A percentile compares a stretch with the other conserved stretches of the same genome.
Conservation (phyloP, 2,888 invertebrate species). For the Neoaliturus tenellus region DNA sequence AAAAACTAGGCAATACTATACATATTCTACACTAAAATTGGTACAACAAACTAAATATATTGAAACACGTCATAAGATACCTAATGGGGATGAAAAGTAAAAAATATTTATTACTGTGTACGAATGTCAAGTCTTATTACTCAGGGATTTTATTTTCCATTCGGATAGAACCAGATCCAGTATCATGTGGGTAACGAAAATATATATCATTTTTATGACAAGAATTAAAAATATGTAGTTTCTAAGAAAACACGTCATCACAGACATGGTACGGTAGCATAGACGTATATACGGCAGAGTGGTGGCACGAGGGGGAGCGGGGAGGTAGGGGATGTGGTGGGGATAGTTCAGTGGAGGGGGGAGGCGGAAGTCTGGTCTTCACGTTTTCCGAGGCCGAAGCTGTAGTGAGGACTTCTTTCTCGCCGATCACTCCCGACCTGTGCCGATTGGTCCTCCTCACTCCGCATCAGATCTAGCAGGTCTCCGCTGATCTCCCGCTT, state of each 20-base stretch:
- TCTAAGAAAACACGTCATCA: background rate
- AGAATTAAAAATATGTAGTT: background rate
- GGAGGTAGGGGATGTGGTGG: background rate
- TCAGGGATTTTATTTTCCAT: background rate
- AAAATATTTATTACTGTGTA: background rate
- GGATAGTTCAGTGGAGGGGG: slow-evolving; percentile 20
- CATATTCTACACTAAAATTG: slow-evolving; percentile 1
- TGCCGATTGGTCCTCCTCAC: slow-evolving; percentile 4
- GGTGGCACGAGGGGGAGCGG: background rate
- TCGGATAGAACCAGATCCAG: background rate
- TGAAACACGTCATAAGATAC: background rate
- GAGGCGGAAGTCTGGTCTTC: slow-evolving; percentile 67
- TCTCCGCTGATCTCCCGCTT: slow-evolving; percentile 71
- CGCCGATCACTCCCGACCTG: slow-evolving; percentile 49
- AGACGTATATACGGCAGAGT: slow-evolving; percentile 42
- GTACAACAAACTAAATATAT: background rate
- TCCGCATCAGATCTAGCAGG: slow-evolving; percentile 31
- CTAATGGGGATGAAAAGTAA: background rate
- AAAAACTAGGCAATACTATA: slow-evolving; percentile 25
- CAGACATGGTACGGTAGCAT: slow-evolving; percentile 31
- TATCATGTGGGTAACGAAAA: background rate
- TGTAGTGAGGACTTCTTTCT: slow-evolving; percentile 71
- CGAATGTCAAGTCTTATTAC: slow-evolving; percentile 16
- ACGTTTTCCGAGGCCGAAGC: slow-evolving; percentile 77
- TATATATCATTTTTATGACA: background rate